Evolutionary conservation across 2,888 invertebrate species (phyloP).

Genomic region (Tipula confusa): DNA sequence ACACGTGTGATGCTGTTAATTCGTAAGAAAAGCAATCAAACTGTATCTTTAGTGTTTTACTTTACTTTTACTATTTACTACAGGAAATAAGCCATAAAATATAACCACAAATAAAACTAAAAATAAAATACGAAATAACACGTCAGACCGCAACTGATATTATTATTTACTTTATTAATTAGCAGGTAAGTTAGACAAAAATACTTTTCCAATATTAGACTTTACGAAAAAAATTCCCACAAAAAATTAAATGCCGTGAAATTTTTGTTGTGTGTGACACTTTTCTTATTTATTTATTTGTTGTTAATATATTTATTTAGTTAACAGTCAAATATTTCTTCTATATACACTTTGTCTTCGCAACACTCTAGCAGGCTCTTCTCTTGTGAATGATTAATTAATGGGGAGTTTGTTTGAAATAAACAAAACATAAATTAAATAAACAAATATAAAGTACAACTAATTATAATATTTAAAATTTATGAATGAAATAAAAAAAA

Average conservation of each 20-base stretch:
- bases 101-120: background rate
- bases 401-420: slow-evolving; percentile 17
- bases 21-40: no score
- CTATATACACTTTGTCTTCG: background rate
- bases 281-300: background rate
- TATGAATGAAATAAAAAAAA: slow-evolving; percentile 3
- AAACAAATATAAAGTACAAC: slow-evolving; percentile 20
- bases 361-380: background rate
- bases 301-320: background rate
- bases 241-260: slow-evolving; percentile 12
- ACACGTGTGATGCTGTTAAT: no score
- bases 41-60: background rate
- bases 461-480: slow-evolving; percentile 7
- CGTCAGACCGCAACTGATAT: background rate
- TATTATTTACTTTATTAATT: background rate
- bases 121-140: background rate
- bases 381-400: slow-evolving; percentile 14
- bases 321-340: slow-evolving; percentile 20
- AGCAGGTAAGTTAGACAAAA: slow-evolving; percentile 17
- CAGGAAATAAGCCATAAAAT: background rate
- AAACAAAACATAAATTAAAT: slow-evolving; percentile 5
- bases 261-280: slow-evolving; percentile 20
- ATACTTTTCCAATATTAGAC: background rate
- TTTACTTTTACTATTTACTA: background rate
- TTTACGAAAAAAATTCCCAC: background rate